Evolutionary conservation across 2,888 invertebrate species (phyloP), one percentile per base, ranked within the genome.

Genomic region (Cheiracanthium punctorium): DNA sequence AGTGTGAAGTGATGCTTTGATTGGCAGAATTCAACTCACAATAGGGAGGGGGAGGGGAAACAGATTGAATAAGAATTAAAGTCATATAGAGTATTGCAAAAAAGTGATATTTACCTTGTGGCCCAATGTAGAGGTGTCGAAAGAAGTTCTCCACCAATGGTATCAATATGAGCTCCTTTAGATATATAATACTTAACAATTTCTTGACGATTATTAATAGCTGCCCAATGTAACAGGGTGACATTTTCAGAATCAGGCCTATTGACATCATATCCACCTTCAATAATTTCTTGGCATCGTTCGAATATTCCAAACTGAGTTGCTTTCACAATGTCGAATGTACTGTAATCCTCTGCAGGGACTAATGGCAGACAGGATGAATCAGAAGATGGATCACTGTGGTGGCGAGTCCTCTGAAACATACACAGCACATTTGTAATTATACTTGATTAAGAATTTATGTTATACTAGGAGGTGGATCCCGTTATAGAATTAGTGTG

Each of bases 81-180:
- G n/a, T n/a, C n/a, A n/a, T n/a, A n/a, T n/a, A 37, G 7, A 37
- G 10, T 37, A 37, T 37, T 37, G 37, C 10, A 37, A 37, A 37
- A 10, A 37, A 37, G 10, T 37, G 37, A 7, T 37, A 37, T 4
- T 14, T 89, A 94, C 93, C 98, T 94, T 84, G 97, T 96, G 0
- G 99, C 98, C 99, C 99, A 99, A 92, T 99, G 99, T 89, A 99
- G 93, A 24, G 99, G 98, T 17, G 99, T 98, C 0, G 99, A 97
- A 91, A 95, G 95, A 87, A 99, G 93, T 92, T 98, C 98, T 33
- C 99, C 99, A 41, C 99, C 99, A 82, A 98, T 94, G 0, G 96
- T 96, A 93, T 99, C 98, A 1, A 99, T 96, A 87, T 94, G 93
- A 20, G 96, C 96, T 74, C 96, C 98, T 91, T 96, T 96, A 85